Evolutionary conservation across 2,113 vertebrate species (phyloP).

Genomic region (Dolichallabes microphthalmus): DNA sequence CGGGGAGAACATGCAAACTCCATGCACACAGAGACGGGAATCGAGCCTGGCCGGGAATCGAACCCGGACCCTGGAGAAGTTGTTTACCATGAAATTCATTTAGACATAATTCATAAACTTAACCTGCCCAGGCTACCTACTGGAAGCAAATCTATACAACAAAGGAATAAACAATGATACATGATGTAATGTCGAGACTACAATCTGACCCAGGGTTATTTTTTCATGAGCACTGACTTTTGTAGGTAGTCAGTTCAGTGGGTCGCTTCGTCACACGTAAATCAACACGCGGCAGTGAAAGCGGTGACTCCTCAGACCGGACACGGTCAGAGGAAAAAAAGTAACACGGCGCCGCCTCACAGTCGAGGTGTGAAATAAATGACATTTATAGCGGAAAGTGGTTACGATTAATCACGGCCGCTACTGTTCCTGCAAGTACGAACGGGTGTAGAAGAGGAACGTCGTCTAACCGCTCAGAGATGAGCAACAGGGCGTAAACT

Average conservation of each 20-base stretch:
- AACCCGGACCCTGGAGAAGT: too few species aligned
- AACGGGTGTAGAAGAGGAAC: neutral
- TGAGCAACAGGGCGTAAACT: neutral
- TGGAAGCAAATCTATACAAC: too few species aligned
- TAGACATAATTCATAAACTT: too few species aligned
- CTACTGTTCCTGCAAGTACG: neutral
- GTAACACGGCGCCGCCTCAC: neutral
- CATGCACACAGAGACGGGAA: too few species aligned
- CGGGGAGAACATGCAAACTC: too few species aligned
- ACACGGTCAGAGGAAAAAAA: constrained; percentile 12
- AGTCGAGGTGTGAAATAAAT: neutral
- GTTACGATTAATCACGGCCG: neutral
- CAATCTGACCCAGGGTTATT: neutral
- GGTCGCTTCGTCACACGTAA: neutral
- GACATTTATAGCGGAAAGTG: constrained; percentile 1
- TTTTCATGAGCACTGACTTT: neutral
- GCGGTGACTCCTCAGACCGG: neutral
- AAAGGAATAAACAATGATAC: neutral
- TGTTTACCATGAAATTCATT: too few species aligned
- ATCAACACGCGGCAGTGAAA: neutral
- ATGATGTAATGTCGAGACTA: neutral
- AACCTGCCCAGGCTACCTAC: too few species aligned
- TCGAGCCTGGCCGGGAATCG: too few species aligned
- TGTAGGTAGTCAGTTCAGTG: neutral
- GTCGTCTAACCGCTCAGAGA: neutral